Evolutionary conservation across 2,888 invertebrate genomes (phyloP), one percentile per base, ranked within the genome.

Genomic region (Netelia melanura): DNA sequence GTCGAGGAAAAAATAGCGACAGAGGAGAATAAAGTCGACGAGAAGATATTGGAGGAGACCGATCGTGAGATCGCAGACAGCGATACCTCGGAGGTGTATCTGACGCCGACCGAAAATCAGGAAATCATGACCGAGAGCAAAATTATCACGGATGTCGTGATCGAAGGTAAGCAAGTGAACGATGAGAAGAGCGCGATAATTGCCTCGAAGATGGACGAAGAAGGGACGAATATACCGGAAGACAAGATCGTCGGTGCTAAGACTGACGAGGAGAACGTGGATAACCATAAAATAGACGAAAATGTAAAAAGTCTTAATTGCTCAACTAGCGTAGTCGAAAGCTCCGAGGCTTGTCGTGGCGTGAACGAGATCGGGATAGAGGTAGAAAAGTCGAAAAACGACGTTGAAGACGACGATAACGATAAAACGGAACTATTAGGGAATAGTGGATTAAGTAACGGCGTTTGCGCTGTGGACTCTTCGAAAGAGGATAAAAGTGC

Each of bases 21-120:
- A n/a, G 65, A 54, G n/a, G 79, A 78, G 38, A 56, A 54, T 30
- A 83, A 75, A 38, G 64, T 71, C 0, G 81, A 75, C 2, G 61
- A 62, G 21, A 81, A 75, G 23, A 61, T 48, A 43, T 25, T 1
- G 3, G 43, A 6, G 48, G 78, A 75, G 9, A 80, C 25, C 30
- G 80, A 84, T 54, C 56, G 70, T 10, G 79, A 79, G n/a, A 70
- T 71, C n/a, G 67, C 71, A 21, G 83, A 96, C 71, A 96, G 96
- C 87, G 96, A 97, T 92, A 95, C 95, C 86, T 96, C 96, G 68
- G 96, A 97, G 90, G 94, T 96, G 82, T 96, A 96, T 90, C 93
- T 96, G 85, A 96, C 96, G 70, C 96, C 96, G 25, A 96, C 96
- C 58, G 96, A 96, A 67, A 89, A 89, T 65, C 86, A 89, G 21